Evolutionary conservation across 2,113 vertebrate species (phyloP), one percentile per base, ranked within the genome.

Genomic region (Oncorhynchus gorbuscha): DNA sequence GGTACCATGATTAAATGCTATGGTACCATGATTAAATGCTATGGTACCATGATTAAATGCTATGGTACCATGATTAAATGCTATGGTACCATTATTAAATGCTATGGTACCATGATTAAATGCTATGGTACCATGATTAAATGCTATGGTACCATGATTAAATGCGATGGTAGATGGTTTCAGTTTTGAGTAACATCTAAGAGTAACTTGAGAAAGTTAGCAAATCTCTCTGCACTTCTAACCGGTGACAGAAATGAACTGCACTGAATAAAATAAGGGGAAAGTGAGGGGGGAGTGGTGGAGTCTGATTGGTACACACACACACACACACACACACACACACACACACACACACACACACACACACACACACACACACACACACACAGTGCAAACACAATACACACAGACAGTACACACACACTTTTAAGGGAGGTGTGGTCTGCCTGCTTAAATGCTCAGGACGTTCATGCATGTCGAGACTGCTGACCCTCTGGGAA

Each of bases 401-500:
- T 35, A 45, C 39, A 45, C 39, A 45, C 39, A 45, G 8, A 45
- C 8, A 45, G 39, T 45, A 45, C 39, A 45, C 39, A 45, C 39
- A 87, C 77, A 39, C 70, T 75, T 75, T 78, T 83, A 82, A 78
- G 75, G 64, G 64, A 8, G 45, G 1, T 4, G 12, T 16, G 24
- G 80, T 13, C 67, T 79, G 86, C 83, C 88, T 89, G 86, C 89
- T 91, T 87, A 90, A 92, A 92, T 78, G 79, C 88, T 90, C 78
- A 73, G 75, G 79, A 92, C 83, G 66, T 83, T 87, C 88, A 91
- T 86, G 89, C 86, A 76, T 92, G 90, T 89, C 88, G 75, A 92
- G 85, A 85, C 88, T 90, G 86, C 78, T 84, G 82, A 84, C 86
- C 91, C 89, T 77, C 59, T 83, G 91, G 91, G 93, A 93, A 93